Conservation (phyloP, 2,888 invertebrate genomes). For the Venustoraphidia nigricollis region DNA sequence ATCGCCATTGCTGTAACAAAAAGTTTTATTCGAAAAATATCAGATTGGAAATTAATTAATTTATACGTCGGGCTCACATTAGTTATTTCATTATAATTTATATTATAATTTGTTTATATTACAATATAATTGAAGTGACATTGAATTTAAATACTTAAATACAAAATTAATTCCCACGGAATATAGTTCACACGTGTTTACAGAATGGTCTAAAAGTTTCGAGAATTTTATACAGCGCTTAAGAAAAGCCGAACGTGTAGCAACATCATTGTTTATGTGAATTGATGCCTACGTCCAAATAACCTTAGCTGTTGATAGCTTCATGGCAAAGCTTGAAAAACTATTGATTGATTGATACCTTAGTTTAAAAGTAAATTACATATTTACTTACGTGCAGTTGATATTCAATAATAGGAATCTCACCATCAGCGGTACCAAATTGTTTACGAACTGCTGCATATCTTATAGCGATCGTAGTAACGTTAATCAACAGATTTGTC, state of each 20-base stretch:
- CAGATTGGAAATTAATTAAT: not conserved
- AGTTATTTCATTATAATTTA: no score
- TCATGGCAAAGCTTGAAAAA: no score
- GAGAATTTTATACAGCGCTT: no score
- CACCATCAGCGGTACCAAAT: slow-evolving; percentile 45
- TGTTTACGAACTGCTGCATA: slow-evolving; percentile 69
- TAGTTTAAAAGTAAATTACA: not conserved
- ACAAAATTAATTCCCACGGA: not conserved
- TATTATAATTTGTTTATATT: no score
- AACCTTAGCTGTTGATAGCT: no score
- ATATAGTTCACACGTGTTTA: no score
- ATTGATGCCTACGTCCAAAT: no score
- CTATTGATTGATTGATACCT: no score
- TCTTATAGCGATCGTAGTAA: slow-evolving; percentile 58
- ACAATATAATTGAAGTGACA: not conserved
- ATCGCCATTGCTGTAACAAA: slow-evolving; percentile 57
- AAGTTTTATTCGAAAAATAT: slow-evolving; percentile 5
- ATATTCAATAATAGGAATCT: slow-evolving; percentile 69
- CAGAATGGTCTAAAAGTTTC: no score
- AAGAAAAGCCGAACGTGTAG: no score
- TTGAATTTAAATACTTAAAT: not conserved
- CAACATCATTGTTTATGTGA: no score
- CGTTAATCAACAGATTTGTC: slow-evolving; percentile 51
- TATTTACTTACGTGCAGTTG: slow-evolving; percentile 52
- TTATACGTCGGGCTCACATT: no score